Evolutionary conservation across 2,888 invertebrate species (phyloP), one percentile per base, ranked within the genome.

Genomic region (Eilema sororculum): DNA sequence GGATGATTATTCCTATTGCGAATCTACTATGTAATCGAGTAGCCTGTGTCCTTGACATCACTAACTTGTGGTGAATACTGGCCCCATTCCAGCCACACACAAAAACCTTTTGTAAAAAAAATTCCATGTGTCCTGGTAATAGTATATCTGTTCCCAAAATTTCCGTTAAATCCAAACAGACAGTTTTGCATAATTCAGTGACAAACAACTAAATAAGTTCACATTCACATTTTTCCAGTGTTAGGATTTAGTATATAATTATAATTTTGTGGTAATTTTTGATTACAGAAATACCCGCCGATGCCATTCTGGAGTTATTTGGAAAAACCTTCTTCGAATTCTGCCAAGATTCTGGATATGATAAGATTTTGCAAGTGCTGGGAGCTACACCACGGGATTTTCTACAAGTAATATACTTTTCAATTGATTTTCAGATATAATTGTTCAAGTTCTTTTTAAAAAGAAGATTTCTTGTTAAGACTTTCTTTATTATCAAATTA

Each of bases 261-360:
- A 2, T 22, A 2, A 25, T 16, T 13, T 24, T 20, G 16, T 60
- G n/a, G 5, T 37, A 10, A 13, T 59, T 28, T 61, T 3, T 22
- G 0, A 69, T 75, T 80, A 52, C 84, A 99, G 99, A 98, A 89
- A 98, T 98, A 76, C 98, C 98, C 46, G 98, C 98, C 0, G 97
- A 98, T 85, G 97, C 97, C 46, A 98, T 99, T 81, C 93, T 99
- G 83, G 98, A 99, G 89, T 94, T 98, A 6, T 99, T 99, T 86
- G 99, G 99, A 0, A 98, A 98, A 88, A 99, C 98, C 83, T 99
- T 99, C 94, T 99, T 99, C 88, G 99, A 99, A 91, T 98, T 99
- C 87, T 99, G 99, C 86, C 98, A 99, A 90, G 98, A 99, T 89
- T 99, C 98, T 3, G 99, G 99, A n/a, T 99, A 99, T 87, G 99